Conservation (phyloP, 2,888 invertebrate genomes). For the Agrypnus murinus region DNA sequence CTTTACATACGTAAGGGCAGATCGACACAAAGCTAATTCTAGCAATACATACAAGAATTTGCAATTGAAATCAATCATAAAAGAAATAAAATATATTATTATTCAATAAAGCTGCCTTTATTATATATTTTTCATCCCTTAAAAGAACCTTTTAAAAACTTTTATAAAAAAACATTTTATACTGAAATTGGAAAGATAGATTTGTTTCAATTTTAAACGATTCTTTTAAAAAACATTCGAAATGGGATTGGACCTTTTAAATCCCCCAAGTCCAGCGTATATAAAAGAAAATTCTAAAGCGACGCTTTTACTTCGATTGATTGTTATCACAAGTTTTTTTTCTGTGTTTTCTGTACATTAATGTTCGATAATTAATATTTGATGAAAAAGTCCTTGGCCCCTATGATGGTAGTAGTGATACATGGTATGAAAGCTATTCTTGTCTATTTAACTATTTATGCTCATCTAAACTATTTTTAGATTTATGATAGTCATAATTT, state of each 20-base stretch:
- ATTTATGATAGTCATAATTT: conserved; percentile 34
- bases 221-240: conserved; percentile 22
- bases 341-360: neutral
- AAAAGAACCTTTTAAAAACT: too few relatives aligned
- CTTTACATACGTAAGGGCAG: too few relatives aligned
- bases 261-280: conserved; percentile 28
- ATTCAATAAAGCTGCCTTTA: too few relatives aligned
- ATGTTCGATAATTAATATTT: neutral
- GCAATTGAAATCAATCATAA: too few relatives aligned
- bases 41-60: too few relatives aligned
- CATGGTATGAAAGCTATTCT: conserved; percentile 1
- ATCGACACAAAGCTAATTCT: too few relatives aligned
- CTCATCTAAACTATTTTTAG: conserved; percentile 31
- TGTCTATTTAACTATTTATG: conserved; percentile 19
- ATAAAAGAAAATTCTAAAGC: conserved; percentile 26
- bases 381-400: neutral
- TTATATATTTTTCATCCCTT: too few relatives aligned
- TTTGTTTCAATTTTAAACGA: conserved; percentile 40
- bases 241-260: conserved; percentile 30
- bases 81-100: too few relatives aligned
- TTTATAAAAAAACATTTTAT: conserved; percentile 10
- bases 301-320: conserved; percentile 38
- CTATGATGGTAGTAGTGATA: neutral
- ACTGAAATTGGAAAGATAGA: conserved; percentile 17
- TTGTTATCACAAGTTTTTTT: conserved; percentile 20